phyloP scores from a whole-genome alignment of 2,888 invertebrate genomes.

The Boloria selene region DNA sequence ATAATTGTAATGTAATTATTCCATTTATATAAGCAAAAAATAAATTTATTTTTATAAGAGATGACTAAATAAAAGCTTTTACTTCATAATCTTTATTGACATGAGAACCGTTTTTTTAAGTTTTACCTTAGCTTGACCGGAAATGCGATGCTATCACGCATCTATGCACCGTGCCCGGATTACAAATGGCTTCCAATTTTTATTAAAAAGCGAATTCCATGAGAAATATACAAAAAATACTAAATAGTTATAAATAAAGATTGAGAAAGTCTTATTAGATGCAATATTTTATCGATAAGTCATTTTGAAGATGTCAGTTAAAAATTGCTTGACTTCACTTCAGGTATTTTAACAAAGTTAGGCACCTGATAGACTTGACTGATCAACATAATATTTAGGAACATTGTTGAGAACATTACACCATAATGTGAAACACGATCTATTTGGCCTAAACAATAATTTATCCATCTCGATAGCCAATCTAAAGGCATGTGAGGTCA shows the following conservation, averaged over 20 bases:
- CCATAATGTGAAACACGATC: constrained; percentile 1
- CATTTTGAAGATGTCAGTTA: no score
- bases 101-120: constrained; percentile 65
- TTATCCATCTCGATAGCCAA: constrained; percentile 53
- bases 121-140: constrained; percentile 67
- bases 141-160: constrained; percentile 75
- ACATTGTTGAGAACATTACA: background rate
- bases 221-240: constrained; percentile 22
- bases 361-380: no score
- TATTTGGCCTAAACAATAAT: constrained; percentile 15
- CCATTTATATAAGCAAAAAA: no score
- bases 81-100: constrained; percentile 58
- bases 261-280: background rate
- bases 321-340: no score
- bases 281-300: background rate
- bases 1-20: no score
- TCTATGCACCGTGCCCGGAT: constrained; percentile 58
- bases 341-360: no score
- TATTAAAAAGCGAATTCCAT: constrained; percentile 36
- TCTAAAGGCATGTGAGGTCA: constrained; percentile 50
- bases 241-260: constrained; percentile 7
- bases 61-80: constrained; percentile 26
- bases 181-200: constrained; percentile 48
- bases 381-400: background rate
- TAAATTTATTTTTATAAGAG: background rate